These are phyloP conservation scores for Sebastes iracundus DNA, from an alignment of 2,797 vertebrate species.

Conservation along the genomic window DNA sequence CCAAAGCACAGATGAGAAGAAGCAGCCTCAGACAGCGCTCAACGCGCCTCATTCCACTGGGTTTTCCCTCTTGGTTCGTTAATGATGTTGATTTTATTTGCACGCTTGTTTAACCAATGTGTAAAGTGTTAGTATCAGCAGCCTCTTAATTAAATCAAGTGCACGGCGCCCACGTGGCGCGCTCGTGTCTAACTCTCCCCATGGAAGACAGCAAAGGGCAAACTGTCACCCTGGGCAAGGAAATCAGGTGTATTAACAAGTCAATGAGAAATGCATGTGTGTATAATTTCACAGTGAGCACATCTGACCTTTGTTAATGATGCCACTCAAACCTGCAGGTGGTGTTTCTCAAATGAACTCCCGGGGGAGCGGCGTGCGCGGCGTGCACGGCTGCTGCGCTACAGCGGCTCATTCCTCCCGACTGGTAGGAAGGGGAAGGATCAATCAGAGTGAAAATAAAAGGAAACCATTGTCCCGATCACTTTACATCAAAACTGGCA, in stretches of 20 bases:
- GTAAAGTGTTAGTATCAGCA: conserved; percentile 40
- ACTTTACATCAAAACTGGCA: conserved; percentile 26
- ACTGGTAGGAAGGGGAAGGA: conserved; percentile 8
- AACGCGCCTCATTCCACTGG: conserved; percentile 3
- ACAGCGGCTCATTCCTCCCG: conserved; percentile 9
- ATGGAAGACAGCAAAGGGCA: conserved; percentile 68
- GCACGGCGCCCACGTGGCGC: conserved; percentile 17
- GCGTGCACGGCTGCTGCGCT: conserved; percentile 4
- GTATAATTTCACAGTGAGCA: conserved; percentile 79
- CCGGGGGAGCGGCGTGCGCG: conserved; percentile 22
- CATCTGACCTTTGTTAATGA: conserved; percentile 81
- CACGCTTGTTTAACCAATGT: conserved; percentile 57
- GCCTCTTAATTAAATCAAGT: conserved; percentile 70
- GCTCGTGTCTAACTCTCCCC: conserved; percentile 11
- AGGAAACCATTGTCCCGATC: conserved; percentile 27
- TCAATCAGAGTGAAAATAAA: conserved; percentile 30
- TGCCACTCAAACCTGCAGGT: conserved; percentile 78
- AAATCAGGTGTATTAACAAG: conserved; percentile 79
- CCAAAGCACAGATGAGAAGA: neutral
- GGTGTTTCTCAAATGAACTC: conserved; percentile 72
- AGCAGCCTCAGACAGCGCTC: neutral
- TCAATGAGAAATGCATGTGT: conserved; percentile 75
- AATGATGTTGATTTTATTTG: conserved; percentile 61
- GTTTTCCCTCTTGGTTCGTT: conserved; percentile 45
- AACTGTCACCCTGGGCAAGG: conserved; percentile 55